Percentiles rank a stretch among this genome's conserved stretches.
Conservation (phyloP, 2,113 vertebrate species). For the Bungarus multicinctus region DNA sequence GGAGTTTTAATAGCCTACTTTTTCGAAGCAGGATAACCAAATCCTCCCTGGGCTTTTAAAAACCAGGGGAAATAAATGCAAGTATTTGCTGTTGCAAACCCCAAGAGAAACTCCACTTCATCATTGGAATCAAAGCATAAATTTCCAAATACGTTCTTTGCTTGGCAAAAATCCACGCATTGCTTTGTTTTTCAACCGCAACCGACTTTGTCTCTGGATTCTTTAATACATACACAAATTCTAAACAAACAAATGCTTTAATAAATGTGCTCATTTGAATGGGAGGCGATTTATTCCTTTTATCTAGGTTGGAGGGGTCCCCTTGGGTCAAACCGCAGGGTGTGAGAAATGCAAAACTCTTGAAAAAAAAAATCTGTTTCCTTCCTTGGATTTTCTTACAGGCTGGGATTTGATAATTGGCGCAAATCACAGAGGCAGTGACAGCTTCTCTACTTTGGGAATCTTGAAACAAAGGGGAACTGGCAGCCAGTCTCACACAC, state of each 20-base stretch:
- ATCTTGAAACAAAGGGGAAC: neutral
- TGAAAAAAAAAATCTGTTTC: no score
- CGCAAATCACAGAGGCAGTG: neutral
- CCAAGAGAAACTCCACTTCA: neutral
- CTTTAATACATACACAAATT: neutral
- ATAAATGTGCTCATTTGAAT: neutral
- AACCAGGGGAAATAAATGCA: neutral
- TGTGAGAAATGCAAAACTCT: no score
- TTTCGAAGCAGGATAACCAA: neutral
- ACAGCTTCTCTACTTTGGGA: neutral
- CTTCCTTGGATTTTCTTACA: no score
- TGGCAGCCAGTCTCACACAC: neutral
- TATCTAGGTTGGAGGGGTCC: no score
- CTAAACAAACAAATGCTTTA: neutral
- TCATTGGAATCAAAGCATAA: neutral
- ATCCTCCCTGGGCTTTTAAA: neutral
- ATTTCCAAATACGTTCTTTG: neutral
- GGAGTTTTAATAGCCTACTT: neutral
- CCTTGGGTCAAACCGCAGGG: no score
- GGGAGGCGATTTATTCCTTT: no score
- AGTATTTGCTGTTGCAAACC: neutral
- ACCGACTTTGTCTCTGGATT: neutral
- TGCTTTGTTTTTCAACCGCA: neutral
- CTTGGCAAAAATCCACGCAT: neutral
- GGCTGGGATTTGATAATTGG: neutral